Evolutionary conservation across 2,888 invertebrate genomes (phyloP).

Genomic region (Netelia melanura): DNA sequence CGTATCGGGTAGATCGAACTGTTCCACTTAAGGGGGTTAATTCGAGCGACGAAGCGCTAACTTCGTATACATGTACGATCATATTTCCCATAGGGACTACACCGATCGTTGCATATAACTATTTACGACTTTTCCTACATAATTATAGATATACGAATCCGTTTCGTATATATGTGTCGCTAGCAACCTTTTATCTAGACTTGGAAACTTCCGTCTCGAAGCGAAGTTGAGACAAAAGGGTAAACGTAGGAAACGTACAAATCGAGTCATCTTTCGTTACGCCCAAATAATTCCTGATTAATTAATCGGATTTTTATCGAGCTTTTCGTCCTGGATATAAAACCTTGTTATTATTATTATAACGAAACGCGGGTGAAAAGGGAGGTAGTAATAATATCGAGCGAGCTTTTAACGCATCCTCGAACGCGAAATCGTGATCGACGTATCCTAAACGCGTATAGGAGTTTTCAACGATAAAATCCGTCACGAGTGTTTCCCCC

Average conservation of each 20-base stretch:
- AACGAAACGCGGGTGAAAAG: too few species aligned
- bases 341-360: too few species aligned
- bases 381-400: neutral
- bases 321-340: too few species aligned
- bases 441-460: neutral
- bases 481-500: neutral
- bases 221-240: neutral
- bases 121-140: neutral
- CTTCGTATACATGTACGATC: neutral
- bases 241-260: neutral
- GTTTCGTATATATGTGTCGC: neutral
- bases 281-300: too few species aligned
- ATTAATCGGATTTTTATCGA: too few species aligned
- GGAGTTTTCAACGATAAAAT: conserved; percentile 47
- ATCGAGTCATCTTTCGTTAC: neutral
- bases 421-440: too few species aligned
- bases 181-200: neutral
- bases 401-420: conserved; percentile 40
- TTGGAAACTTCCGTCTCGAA: neutral
- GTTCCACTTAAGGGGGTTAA: conserved; percentile 54
- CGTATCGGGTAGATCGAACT: conserved; percentile 37
- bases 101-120: neutral
- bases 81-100: neutral
- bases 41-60: conserved; percentile 40
- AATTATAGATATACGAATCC: neutral